Conservation (phyloP, 2,797 vertebrate genomes). For the Nannoperca obscura region DNA sequence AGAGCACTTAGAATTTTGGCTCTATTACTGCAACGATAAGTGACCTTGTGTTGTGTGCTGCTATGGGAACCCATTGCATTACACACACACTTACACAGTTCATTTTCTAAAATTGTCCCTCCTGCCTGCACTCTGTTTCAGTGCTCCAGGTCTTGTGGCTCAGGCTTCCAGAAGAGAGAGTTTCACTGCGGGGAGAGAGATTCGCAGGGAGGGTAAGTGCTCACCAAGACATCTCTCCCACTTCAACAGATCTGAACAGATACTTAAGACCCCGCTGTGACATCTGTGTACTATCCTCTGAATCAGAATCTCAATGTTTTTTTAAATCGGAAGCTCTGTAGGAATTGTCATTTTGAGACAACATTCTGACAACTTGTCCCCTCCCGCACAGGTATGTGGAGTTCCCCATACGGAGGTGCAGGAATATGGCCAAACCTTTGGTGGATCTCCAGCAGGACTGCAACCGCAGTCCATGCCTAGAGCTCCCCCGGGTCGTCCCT, state of each 20-base stretch:
- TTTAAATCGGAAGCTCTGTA: slow-evolving; percentile 15
- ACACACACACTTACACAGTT: slow-evolving; percentile 28
- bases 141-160: slow-evolving; percentile 93
- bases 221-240: slow-evolving; percentile 29
- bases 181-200: slow-evolving; percentile 91
- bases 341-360: slow-evolving; percentile 15
- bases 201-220: slow-evolving; percentile 83
- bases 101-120: slow-evolving; percentile 46
- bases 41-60: slow-evolving; percentile 31
- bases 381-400: slow-evolving; percentile 80
- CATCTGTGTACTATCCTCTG: slow-evolving; percentile 20
- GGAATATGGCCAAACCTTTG: slow-evolving; percentile 88
- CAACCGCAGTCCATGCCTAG: slow-evolving; percentile 84
- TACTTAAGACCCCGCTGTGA: slow-evolving; percentile 30
- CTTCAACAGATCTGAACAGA: slow-evolving; percentile 27
- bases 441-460: slow-evolving; percentile 90
- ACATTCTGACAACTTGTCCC: neutral
- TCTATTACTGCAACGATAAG: slow-evolving; percentile 19
- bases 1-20: slow-evolving; percentile 13
- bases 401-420: slow-evolving; percentile 91
- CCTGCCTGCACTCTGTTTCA: slow-evolving; percentile 56
- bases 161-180: slow-evolving; percentile 89
- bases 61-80: slow-evolving; percentile 17
- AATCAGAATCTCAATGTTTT: slow-evolving; percentile 34
- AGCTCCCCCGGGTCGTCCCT: slow-evolving; percentile 52